phyloP scores from a whole-genome alignment of 2,797 vertebrate species.

The Epinephelus awoara region DNA sequence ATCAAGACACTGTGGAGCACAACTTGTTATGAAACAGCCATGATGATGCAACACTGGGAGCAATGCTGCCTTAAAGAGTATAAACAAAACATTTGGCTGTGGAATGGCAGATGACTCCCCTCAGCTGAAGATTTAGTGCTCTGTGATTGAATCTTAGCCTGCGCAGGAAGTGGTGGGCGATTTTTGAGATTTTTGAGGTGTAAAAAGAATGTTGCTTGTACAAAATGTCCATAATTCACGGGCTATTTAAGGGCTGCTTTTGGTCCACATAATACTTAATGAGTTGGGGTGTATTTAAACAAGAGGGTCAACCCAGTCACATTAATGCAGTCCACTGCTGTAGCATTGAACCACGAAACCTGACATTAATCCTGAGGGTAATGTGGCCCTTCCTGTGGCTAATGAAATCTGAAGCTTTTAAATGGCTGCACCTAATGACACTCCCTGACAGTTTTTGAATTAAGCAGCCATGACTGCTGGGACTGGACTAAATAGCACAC shows the following conservation, averaged over 20 bases:
- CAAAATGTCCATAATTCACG: slow-evolving; percentile 75
- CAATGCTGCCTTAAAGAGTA: slow-evolving; percentile 41
- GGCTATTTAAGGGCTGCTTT: slow-evolving; percentile 75
- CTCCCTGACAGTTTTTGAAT: slow-evolving; percentile 87
- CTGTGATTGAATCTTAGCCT: slow-evolving; percentile 46
- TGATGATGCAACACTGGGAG: slow-evolving; percentile 69
- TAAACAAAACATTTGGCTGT: slow-evolving; percentile 63
- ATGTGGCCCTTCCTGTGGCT: slow-evolving; percentile 87
- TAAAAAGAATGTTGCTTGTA: slow-evolving; percentile 62
- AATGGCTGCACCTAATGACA: slow-evolving; percentile 85
- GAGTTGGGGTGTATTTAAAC: slow-evolving; percentile 82
- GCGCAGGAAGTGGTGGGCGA: slow-evolving; percentile 67
- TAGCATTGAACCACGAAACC: slow-evolving; percentile 73
- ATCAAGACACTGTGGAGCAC: slow-evolving; percentile 52
- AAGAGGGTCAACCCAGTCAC: slow-evolving; percentile 79
- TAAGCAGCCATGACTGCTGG: slow-evolving; percentile 85
- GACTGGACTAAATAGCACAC: slow-evolving; percentile 87
- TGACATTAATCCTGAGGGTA: slow-evolving; percentile 90
- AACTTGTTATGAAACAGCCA: slow-evolving; percentile 70
- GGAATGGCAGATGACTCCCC: slow-evolving; percentile 52
- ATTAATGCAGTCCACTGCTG: slow-evolving; percentile 77
- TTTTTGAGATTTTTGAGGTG: slow-evolving; percentile 64
- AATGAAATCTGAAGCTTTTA: slow-evolving; percentile 89
- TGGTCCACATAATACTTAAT: slow-evolving; percentile 80
- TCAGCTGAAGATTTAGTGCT: slow-evolving; percentile 49